A percentile compares a stretch with the other conserved stretches of the same genome.
Evolutionary conservation across 2,888 invertebrate genomes (phyloP).

Genomic region (Hofmannophila pseudospretella): DNA sequence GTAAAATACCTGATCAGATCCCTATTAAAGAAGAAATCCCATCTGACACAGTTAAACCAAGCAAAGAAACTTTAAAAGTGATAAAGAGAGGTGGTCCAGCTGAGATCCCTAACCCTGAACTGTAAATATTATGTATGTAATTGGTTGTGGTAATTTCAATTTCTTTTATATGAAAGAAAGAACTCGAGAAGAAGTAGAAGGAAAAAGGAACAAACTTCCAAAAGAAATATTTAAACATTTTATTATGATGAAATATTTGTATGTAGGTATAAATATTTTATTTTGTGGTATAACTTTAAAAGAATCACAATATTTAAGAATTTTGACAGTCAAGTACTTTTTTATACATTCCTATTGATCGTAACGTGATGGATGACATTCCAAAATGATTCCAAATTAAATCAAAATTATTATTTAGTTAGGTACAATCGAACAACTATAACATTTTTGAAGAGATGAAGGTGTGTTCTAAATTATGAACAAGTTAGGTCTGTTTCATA

Average conservation of each 20-base stretch:
- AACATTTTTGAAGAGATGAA: too few species aligned
- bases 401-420: too few species aligned
- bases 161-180: not conserved
- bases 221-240: not conserved
- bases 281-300: not conserved
- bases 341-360: too few species aligned
- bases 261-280: not conserved
- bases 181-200: not conserved
- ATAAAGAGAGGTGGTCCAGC: conserved; percentile 77
- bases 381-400: too few species aligned
- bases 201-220: not conserved
- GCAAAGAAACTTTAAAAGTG: conserved; percentile 75
- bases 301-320: too few species aligned
- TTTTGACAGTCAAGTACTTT: too few species aligned
- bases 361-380: too few species aligned
- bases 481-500: too few species aligned
- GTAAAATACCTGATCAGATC: conserved; percentile 37
- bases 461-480: too few species aligned
- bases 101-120: conserved; percentile 59
- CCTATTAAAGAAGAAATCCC: conserved; percentile 77
- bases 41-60: conserved; percentile 72
- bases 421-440: too few species aligned
- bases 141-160: conserved; percentile 3
- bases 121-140: conserved; percentile 23
- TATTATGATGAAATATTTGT: not conserved